phyloP scores from a whole-genome alignment of 2,797 vertebrate genomes.

The Parambassis ranga region DNA sequence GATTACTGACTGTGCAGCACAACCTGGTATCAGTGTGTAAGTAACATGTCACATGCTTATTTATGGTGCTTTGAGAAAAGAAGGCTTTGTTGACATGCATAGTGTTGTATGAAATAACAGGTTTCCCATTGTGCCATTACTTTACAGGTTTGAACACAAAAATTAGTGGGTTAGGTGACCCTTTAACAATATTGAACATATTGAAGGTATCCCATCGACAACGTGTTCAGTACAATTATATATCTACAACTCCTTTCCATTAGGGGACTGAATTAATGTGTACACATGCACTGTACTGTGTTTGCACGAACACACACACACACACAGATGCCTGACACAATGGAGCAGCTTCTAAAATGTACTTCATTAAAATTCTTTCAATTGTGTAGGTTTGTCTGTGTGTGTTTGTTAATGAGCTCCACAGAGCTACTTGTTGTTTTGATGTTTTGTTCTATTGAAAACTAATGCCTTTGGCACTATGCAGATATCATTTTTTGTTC shows the following conservation, averaged over 20 bases:
- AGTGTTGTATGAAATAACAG: no score
- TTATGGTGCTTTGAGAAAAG: no score
- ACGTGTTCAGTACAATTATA: no score
- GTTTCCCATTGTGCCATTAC: no score
- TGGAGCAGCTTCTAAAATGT: slow-evolving; percentile 9
- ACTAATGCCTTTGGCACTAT: slow-evolving; percentile 40
- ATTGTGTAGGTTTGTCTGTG: neutral
- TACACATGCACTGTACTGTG: neutral
- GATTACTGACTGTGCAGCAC: neutral
- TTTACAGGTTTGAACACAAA: no score
- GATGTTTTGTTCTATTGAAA: slow-evolving; percentile 49
- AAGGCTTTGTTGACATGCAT: no score
- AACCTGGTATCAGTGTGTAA: no score
- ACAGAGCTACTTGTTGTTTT: slow-evolving; percentile 29
- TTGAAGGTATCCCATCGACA: no score
- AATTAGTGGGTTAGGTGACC: no score
- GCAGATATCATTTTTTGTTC: neutral
- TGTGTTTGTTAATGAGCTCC: slow-evolving; percentile 36
- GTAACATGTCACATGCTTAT: no score
- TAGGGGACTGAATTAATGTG: neutral
- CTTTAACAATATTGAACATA: no score
- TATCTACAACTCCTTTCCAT: no score
- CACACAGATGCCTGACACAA: neutral
- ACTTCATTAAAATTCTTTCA: slow-evolving; percentile 10
- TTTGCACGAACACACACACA: neutral